A percentile compares a stretch with the other conserved stretches of the same genome.
These are phyloP conservation scores for Troides aeacus DNA, from an alignment of 2,888 invertebrate genomes.

Conservation along the genomic window DNA sequence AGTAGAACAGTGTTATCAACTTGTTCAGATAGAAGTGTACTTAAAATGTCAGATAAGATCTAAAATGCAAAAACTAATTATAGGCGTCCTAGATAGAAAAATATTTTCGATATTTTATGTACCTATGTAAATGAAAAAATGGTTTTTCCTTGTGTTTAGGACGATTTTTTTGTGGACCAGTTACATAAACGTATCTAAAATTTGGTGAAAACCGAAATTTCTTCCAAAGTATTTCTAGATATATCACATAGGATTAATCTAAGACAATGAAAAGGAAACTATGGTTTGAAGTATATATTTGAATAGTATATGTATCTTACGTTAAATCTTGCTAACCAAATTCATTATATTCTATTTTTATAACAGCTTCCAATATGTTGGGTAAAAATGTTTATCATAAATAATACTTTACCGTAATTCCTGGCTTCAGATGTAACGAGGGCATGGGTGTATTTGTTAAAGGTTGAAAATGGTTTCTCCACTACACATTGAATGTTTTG, in stretches of 20 bases:
- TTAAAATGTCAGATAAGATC: slow-evolving; percentile 28
- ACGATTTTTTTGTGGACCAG: not conserved
- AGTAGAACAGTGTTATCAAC: slow-evolving; percentile 20
- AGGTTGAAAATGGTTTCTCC: slow-evolving; percentile 44
- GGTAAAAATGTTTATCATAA: slow-evolving; percentile 28
- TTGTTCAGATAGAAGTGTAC: slow-evolving; percentile 22
- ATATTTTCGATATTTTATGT: not conserved
- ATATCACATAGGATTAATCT: not conserved
- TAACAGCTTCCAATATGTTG: slow-evolving; percentile 48
- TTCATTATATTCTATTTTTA: slow-evolving; percentile 48
- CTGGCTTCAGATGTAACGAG: slow-evolving; percentile 73
- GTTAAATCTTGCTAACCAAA: slow-evolving; percentile 27
- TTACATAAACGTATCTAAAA: not conserved
- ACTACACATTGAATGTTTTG: slow-evolving; percentile 55
- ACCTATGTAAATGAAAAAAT: not conserved
- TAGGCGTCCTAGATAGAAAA: not conserved
- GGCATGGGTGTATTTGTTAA: slow-evolving; percentile 61
- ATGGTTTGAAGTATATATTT: not conserved
- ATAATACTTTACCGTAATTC: slow-evolving; percentile 68
- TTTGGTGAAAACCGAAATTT: not conserved
- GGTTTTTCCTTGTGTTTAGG: not conserved
- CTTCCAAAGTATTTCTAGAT: not conserved
- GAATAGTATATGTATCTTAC: not conserved
- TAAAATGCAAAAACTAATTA: slow-evolving; percentile 20
- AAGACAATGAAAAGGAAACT: not conserved